Evolutionary conservation across 2,113 vertebrate species (phyloP), one percentile per base, ranked within the genome.

Genomic region (Jaculus jaculus): DNA sequence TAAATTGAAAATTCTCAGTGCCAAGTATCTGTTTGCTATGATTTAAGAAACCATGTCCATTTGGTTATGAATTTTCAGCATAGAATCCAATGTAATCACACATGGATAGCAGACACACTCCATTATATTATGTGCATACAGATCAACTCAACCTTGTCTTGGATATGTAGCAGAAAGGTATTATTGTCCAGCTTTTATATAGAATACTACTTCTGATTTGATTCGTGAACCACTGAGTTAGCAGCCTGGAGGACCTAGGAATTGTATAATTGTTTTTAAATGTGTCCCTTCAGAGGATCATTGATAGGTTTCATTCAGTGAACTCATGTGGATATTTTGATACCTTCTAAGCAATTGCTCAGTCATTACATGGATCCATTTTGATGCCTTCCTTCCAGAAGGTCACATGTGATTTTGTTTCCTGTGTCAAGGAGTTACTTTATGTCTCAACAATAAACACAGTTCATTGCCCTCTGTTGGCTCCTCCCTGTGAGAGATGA

Each of bases 181-280:
- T 87, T 78, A 86, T 73, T 66, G 82, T 28, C 23, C 65, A 73
- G 77, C 42, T 65, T 82, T 74, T 81, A 66, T 37, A 74, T 90
- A 81, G 37, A 93, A 71, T 75, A 24, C 18, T 84, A 2, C 86
- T 81, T 92, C 37, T 94, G 34, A 63, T 85, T 95, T 84, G 74
- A 51, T 85, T 68, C 39, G 87, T 79, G 42, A 95, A 81, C 11
- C 17, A 82, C 32, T 37, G 24, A 85, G 21, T 16, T 26, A 26
- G n/a, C 30, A 58, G 84, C 9, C 18, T 66, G 24, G 15, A 85
- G 18, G 77, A 32, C 16, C 61, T 65, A 63, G 30, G 17, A 12
- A 51, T 51, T 78, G 75, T 21, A 28, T 17, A 86, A 73, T 58
- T 90, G 72, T 60, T 58, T 92, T 89, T 80, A n/a, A 39, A 54